Conservation (phyloP, 1,140 invertebrate genomes). For the Catajapyx aquilonaris region DNA sequence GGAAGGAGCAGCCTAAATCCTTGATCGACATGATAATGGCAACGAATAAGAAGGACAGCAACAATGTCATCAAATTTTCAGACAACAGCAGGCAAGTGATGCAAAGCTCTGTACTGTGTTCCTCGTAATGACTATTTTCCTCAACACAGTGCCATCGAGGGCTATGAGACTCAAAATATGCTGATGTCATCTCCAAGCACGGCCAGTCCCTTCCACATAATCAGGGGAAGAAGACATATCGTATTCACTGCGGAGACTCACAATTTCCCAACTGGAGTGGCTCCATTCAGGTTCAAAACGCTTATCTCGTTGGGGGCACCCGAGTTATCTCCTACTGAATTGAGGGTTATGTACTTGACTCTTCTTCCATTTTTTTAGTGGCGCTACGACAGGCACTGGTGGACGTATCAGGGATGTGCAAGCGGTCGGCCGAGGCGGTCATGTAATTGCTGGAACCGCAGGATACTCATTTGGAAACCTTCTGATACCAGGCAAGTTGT, state of each 20-base stretch:
- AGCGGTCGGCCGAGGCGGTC: slow-evolving; percentile 71
- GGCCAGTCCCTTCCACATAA: slow-evolving; percentile 38
- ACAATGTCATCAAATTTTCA: slow-evolving; percentile 93
- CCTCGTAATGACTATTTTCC: slow-evolving; percentile 4
- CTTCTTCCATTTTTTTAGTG: slow-evolving; percentile 44
- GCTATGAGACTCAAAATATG: slow-evolving; percentile 45
- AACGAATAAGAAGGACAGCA: slow-evolving; percentile 73
- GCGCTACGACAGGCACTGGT: slow-evolving; percentile 90
- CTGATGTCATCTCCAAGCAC: slow-evolving; percentile 32
- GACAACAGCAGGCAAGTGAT: slow-evolving; percentile 73
- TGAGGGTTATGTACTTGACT: too few species aligned
- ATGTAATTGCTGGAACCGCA: slow-evolving; percentile 86
- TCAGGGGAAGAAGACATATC: slow-evolving; percentile 52
- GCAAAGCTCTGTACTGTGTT: too few species aligned
- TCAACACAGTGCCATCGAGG: slow-evolving; percentile 62
- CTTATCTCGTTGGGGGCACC: too few species aligned
- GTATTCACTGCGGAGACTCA: slow-evolving; percentile 98
- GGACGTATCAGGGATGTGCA: slow-evolving; percentile 88
- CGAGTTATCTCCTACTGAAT: too few species aligned
- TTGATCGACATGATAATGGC: slow-evolving; percentile 82
- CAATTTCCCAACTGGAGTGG: slow-evolving; percentile 92
- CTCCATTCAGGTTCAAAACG: slow-evolving; percentile 65
- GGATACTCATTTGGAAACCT: slow-evolving; percentile 91
- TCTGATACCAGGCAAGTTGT: slow-evolving; percentile 59
- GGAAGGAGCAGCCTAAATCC: slow-evolving; percentile 47